These are phyloP conservation scores for Encarsia formosa DNA, from an alignment of 2,888 invertebrate genomes.

Conservation along the genomic window DNA sequence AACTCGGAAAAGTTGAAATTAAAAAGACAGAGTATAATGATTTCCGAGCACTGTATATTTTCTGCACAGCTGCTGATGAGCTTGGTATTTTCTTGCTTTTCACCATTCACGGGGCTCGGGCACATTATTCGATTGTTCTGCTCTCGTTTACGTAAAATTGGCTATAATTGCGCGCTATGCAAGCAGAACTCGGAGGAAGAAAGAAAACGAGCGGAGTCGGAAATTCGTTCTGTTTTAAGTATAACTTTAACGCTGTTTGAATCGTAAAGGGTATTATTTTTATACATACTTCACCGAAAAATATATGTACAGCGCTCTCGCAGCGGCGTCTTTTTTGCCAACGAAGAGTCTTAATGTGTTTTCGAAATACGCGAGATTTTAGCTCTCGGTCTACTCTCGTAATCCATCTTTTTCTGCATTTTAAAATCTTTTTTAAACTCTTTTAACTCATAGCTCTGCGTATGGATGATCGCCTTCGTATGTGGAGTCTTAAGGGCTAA, in stretches of 20 bases:
- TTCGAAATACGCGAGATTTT: no score
- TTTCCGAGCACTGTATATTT: no score
- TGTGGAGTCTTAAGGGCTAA: no score
- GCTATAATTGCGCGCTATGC: slow-evolving; percentile 36
- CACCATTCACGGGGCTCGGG: slow-evolving; percentile 14
- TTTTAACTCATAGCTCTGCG: no score
- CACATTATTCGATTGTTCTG: slow-evolving; percentile 31
- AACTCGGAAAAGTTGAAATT: no score
- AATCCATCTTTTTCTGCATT: slow-evolving; percentile 21
- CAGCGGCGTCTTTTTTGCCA: slow-evolving; percentile 5
- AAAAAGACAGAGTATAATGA: no score
- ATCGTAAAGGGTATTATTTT: slow-evolving; percentile 23
- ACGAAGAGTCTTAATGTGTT: no score
- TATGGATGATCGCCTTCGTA: no score
- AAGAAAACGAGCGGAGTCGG: background rate
- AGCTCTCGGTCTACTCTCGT: no score
- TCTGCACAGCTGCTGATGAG: no score
- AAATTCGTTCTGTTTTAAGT: slow-evolving; percentile 12
- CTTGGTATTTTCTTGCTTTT: background rate
- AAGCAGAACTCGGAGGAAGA: slow-evolving; percentile 22
- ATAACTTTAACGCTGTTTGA: slow-evolving; percentile 25
- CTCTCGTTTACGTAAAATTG: slow-evolving; percentile 38
- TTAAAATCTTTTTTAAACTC: slow-evolving; percentile 21
- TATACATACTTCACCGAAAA: slow-evolving; percentile 12
- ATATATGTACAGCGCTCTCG: background rate